phyloP scores from a whole-genome alignment of 2,797 vertebrate genomes.

The Anableps anableps region DNA sequence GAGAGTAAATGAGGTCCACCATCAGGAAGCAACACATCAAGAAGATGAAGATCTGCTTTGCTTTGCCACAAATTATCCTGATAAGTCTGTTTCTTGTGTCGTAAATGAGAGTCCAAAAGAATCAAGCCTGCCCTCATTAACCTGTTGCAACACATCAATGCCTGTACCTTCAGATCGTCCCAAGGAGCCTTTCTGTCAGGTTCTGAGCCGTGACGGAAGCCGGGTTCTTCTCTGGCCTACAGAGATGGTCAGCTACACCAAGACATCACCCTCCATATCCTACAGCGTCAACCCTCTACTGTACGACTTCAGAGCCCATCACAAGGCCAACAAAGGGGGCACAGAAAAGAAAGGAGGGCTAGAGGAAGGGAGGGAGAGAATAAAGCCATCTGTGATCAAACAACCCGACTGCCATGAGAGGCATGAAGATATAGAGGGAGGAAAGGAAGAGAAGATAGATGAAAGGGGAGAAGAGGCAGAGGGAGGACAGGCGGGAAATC shows the following conservation, averaged over 20 bases:
- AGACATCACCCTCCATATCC: conserved; percentile 85
- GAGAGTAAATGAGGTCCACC: neutral
- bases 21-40: neutral
- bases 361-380: conserved; percentile 55
- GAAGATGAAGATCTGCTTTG: conserved; percentile 10
- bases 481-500: conserved; percentile 68
- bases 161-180: conserved; percentile 32
- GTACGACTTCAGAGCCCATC: conserved; percentile 78
- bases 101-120: conserved; percentile 34
- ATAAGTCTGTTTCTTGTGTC: conserved; percentile 10
- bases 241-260: conserved; percentile 89
- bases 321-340: conserved; percentile 49
- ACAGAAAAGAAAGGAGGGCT: conserved; percentile 41
- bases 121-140: neutral
- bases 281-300: conserved; percentile 91
- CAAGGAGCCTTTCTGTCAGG: conserved; percentile 80
- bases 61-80: conserved; percentile 5
- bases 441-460: conserved; percentile 59
- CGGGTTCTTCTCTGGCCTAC: conserved; percentile 91
- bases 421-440: conserved; percentile 51
- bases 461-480: conserved; percentile 64
- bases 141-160: neutral
- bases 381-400: conserved; percentile 70
- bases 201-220: conserved; percentile 84
- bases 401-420: conserved; percentile 58